Conservation (phyloP, 2,797 vertebrate species). For the Bovichtus diacanthus region DNA sequence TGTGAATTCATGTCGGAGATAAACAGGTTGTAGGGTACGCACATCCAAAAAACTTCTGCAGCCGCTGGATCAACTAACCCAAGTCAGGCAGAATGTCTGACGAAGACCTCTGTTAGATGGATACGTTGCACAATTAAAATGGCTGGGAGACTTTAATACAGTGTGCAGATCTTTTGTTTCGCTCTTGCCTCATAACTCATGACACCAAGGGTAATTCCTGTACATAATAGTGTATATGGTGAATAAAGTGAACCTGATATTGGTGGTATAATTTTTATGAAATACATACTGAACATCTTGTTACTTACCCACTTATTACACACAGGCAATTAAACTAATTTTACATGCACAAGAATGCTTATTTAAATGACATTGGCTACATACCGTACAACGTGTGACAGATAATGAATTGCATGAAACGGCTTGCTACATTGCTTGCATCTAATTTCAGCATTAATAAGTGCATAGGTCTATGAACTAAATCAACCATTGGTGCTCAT, state of each 20-base stretch:
- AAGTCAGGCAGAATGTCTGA: too few species aligned
- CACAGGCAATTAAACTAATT: conserved; percentile 17
- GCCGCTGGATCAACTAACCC: too few species aligned
- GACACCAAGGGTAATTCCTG: not conserved
- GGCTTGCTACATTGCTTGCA: not conserved
- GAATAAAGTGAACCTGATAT: conserved; percentile 13
- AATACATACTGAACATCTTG: not conserved
- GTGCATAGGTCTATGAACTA: conserved; percentile 4
- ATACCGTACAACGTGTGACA: not conserved
- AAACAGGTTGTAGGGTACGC: too few species aligned
- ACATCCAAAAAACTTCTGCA: too few species aligned
- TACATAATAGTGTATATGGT: not conserved
- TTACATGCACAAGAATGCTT: not conserved
- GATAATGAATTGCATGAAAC: conserved; percentile 1
- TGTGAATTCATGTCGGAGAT: not conserved
- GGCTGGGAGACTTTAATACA: too few species aligned
- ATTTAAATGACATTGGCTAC: not conserved
- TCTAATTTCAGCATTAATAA: conserved; percentile 22
- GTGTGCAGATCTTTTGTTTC: too few species aligned
- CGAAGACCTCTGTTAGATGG: too few species aligned
- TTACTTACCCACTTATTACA: conserved; percentile 13
- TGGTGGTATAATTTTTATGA: not conserved
- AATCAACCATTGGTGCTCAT: conserved; percentile 22
- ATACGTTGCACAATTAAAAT: too few species aligned
- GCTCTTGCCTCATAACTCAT: too few species aligned